Percentiles rank a stretch among this genome's conserved stretches.
phyloP scores from a whole-genome alignment of 2,113 vertebrate species.

The Macrotis lagotis region DNA sequence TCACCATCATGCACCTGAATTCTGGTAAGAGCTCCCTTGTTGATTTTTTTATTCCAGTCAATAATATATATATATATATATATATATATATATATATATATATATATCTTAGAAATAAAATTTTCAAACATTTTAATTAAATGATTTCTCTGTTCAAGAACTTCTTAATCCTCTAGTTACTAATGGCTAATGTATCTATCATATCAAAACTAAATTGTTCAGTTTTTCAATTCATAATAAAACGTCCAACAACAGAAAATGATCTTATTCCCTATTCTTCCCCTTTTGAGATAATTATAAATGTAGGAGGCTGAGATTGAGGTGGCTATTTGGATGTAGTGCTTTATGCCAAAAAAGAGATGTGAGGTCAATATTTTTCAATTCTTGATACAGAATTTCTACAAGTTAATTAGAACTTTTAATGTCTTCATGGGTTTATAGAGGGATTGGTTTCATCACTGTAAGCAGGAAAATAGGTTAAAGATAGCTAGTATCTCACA shows the following conservation, averaged over 20 bases:
- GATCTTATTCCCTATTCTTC: no score
- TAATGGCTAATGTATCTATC: not conserved
- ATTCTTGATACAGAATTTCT: not conserved
- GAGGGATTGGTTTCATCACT: not conserved
- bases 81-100: not conserved
- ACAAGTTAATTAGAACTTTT: not conserved
- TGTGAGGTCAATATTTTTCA: not conserved
- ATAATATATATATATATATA: not conserved
- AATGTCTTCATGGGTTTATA: not conserved
- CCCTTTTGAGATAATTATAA: not conserved
- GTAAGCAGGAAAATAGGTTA: not conserved
- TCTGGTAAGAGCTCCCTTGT: not conserved
- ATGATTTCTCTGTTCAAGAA: not conserved
- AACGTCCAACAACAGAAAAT: no score
- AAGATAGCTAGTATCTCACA: not conserved
- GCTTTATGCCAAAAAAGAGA: not conserved
- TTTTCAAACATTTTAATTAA: not conserved
- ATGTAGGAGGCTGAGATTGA: not conserved
- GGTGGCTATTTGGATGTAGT: not conserved
- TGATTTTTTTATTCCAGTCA: not conserved
- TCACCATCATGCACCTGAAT: not conserved
- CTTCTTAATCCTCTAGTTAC: not conserved
- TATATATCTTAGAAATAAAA: not conserved
- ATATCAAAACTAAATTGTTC: not conserved
- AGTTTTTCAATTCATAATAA: no score